Conservation (phyloP, 2,113 vertebrate species). For the Chaetodon trifascialis region DNA sequence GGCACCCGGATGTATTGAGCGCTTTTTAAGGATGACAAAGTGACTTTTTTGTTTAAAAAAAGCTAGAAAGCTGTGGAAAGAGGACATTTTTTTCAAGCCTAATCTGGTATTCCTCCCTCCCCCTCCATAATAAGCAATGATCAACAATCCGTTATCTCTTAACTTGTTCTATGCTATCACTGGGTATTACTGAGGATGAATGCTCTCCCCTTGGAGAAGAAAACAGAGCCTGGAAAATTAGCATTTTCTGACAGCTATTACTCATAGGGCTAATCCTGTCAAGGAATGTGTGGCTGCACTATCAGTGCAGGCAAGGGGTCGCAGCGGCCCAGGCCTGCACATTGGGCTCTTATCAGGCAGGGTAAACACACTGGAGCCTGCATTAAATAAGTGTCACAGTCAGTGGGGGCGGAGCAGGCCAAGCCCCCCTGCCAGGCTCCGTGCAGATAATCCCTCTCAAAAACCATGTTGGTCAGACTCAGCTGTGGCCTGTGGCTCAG, state of each 20-base stretch:
- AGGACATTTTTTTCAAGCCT: slow-evolving; percentile 11
- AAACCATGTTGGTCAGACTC: slow-evolving; percentile 63
- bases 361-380: slow-evolving; percentile 82
- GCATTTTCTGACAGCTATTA: slow-evolving; percentile 81
- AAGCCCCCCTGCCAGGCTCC: slow-evolving; percentile 55
- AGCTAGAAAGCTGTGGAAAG: slow-evolving; percentile 34
- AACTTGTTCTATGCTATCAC: slow-evolving; percentile 65
- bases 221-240: slow-evolving; percentile 74
- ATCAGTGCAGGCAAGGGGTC: slow-evolving; percentile 74
- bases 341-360: slow-evolving; percentile 81
- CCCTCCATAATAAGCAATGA: slow-evolving; percentile 60
- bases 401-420: slow-evolving; percentile 61
- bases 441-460: slow-evolving; percentile 73
- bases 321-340: slow-evolving; percentile 70
- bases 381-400: slow-evolving; percentile 83
- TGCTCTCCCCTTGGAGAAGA: slow-evolving; percentile 65
- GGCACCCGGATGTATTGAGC: background rate
- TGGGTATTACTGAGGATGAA: slow-evolving; percentile 67
- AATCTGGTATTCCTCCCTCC: slow-evolving; percentile 48
- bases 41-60: slow-evolving; percentile 22
- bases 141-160: slow-evolving; percentile 74
- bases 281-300: slow-evolving; percentile 77
- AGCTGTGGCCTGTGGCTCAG: slow-evolving; percentile 73
- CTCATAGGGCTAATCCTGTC: slow-evolving; percentile 78
- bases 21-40: slow-evolving; percentile 6